Evolutionary conservation across 2,113 vertebrate species (phyloP).

Genomic region (Himantopus leucocephalus): DNA sequence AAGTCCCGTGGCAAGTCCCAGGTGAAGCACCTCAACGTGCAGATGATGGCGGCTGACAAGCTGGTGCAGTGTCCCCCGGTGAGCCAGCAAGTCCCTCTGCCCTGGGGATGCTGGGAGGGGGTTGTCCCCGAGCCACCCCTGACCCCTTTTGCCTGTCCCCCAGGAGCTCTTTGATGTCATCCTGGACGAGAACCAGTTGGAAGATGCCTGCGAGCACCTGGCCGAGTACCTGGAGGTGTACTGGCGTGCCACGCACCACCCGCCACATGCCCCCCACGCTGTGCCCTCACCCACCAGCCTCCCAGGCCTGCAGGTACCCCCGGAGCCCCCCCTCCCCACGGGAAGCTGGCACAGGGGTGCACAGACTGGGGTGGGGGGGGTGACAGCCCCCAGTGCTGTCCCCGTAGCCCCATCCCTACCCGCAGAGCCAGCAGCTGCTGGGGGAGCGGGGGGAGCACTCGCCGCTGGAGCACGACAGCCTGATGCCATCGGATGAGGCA

Average conservation of each 20-base stretch:
- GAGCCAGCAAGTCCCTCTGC: slow-evolving; percentile 6
- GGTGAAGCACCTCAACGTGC: slow-evolving; percentile 95
- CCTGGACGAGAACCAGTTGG: slow-evolving; percentile 95
- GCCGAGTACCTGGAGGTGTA: slow-evolving; percentile 94
- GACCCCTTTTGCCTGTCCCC: neutral
- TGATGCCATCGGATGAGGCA: slow-evolving; percentile 92
- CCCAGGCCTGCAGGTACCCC: slow-evolving; percentile 86
- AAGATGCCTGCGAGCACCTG: slow-evolving; percentile 93
- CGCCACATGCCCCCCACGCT: slow-evolving; percentile 79
- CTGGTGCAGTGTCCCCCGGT: slow-evolving; percentile 94
- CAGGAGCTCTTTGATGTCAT: slow-evolving; percentile 96
- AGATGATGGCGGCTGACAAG: slow-evolving; percentile 96
- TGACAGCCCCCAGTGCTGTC: neutral
- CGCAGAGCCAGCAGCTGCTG: slow-evolving; percentile 74
- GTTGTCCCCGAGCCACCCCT: neutral
- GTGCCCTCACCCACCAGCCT: slow-evolving; percentile 85
- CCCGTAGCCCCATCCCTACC: neutral
- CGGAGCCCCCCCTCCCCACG: accelerated
- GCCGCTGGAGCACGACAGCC: slow-evolving; percentile 90
- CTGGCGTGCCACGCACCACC: slow-evolving; percentile 92
- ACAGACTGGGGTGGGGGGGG: accelerated
- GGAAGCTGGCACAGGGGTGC: neutral
- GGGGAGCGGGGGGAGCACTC: slow-evolving; percentile 81
- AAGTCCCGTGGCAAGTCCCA: slow-evolving; percentile 96
- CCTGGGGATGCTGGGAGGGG: neutral